A percentile compares a stretch with the other conserved stretches of the same genome.
phyloP scores from a whole-genome alignment of 2,888 invertebrate species.

The Machimus atricapillus region DNA sequence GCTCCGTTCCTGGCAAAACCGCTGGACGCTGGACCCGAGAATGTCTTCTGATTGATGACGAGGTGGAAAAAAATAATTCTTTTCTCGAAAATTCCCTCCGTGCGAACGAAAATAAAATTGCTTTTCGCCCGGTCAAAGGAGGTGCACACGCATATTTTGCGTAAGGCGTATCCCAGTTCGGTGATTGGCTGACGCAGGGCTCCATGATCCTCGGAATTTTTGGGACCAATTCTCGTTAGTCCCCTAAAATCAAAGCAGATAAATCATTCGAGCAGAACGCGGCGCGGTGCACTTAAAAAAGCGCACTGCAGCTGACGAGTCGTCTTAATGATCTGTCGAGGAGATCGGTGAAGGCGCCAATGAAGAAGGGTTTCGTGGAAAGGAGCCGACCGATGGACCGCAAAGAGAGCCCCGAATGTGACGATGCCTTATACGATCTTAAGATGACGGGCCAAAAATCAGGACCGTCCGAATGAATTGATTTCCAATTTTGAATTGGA shows the following conservation, averaged over 20 bases:
- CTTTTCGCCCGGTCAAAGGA: background rate
- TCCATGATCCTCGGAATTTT: background rate
- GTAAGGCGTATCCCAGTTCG: background rate
- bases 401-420: background rate
- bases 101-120: background rate
- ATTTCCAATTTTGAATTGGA: slow-evolving; percentile 37
- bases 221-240: background rate
- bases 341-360: slow-evolving; percentile 25
- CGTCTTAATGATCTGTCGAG: slow-evolving; percentile 34
- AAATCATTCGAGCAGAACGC: background rate
- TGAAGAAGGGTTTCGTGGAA: slow-evolving; percentile 22
- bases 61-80: background rate
- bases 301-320: slow-evolving; percentile 24
- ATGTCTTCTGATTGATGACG: slow-evolving; percentile 5
- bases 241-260: background rate
- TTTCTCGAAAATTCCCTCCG: background rate
- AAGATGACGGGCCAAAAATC: background rate
- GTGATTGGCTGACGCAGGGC: background rate
- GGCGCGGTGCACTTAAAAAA: background rate
- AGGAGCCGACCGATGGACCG: background rate
- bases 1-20: background rate
- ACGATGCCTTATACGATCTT: background rate
- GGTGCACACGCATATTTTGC: background rate
- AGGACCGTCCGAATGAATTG: slow-evolving; percentile 20
- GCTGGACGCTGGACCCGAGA: background rate